Conservation (phyloP, 1,140 invertebrate genomes). For the Drosophila santomea region DNA sequence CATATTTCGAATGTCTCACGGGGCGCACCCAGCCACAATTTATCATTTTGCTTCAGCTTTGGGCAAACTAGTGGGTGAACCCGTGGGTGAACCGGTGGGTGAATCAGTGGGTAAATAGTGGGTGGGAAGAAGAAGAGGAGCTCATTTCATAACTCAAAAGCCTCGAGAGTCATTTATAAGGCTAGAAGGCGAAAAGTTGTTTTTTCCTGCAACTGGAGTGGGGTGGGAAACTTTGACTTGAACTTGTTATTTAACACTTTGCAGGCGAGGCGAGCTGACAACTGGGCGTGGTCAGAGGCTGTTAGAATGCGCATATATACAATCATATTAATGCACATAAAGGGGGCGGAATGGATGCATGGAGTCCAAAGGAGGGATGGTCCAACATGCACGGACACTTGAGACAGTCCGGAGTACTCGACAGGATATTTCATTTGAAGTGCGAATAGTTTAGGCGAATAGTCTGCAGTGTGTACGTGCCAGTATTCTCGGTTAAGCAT, state of each 20-base stretch:
- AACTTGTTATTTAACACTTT: conserved; percentile 65
- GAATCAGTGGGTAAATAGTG: background rate
- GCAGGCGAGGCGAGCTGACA: conserved; percentile 31
- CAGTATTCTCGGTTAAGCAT: conserved; percentile 46
- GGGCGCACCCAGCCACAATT: conserved; percentile 45
- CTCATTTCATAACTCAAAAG: conserved; percentile 70
- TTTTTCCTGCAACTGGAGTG: background rate
- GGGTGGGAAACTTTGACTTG: conserved; percentile 36
- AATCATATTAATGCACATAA: conserved; percentile 32
- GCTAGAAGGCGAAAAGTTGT: conserved; percentile 36
- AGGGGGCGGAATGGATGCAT: background rate
- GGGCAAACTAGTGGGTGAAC: conserved; percentile 4
- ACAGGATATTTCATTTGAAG: conserved; percentile 58
- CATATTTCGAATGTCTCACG: conserved; percentile 75
- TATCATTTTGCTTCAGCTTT: conserved; percentile 44
- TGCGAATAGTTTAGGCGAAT: conserved; percentile 67
- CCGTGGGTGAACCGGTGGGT: too few species aligned
- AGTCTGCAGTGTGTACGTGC: conserved; percentile 5
- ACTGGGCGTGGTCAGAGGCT: conserved; percentile 34
- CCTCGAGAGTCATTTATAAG: conserved; percentile 62
- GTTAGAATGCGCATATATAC: conserved; percentile 24
- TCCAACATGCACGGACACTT: conserved; percentile 28
- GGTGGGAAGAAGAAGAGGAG: background rate
- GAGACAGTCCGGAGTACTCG: conserved; percentile 45
- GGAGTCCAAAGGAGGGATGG: background rate